Base-by-base conservation (phyloP, 2,888 invertebrate species). In the Tortrix viridana region DNA sequence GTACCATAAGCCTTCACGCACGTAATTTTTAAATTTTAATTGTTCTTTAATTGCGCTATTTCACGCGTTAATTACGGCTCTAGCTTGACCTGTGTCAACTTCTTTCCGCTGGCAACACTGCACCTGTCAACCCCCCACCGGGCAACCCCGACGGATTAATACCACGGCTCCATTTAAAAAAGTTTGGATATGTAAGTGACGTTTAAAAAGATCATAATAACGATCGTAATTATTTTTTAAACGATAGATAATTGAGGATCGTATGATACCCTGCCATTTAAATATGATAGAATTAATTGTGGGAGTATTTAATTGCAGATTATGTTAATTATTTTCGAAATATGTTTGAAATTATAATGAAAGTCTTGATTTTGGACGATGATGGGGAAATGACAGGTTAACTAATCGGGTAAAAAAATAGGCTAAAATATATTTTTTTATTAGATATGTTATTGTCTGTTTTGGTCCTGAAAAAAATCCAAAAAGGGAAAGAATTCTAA, bases 101-200 rank as follows among this genome's bases (percentile, higher is more conserved):
- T 63, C 58, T 63, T 63, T 41, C 57, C 48, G 7, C 41, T 52
- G 23, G 57, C 53, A 63, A 63, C 57, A 63, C 53, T 47, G 52
- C 38, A 53, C 58, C 57, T 63, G 63, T 63, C 63, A 58, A 52
- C 63, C 58, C 47, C 63, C 57, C 63, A 32, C 53, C 23, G 63
- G 56, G 63, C 22, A 58, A 58, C 56, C 18, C 50, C 58, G 53
- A 63, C 53, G 53, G 63, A 57, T 58, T 63, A 53, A 63, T 63
- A 43, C 32, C 58, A 48, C 52, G 50, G 58, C 41, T 32, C 44
- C 63, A 19, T 58, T 58, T 63, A 52, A 50, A 55, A 60, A 54
- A 50, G 43, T 19, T 44, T 16, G 16, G n/a, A 44, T 43, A 22
- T 20, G 49, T 6, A 49, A 23, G 44, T 62, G 50, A 50, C 46